Evolutionary conservation across 2,113 vertebrate species (phyloP), one percentile per base, ranked within the genome.

Genomic region (Zingel zingel): DNA sequence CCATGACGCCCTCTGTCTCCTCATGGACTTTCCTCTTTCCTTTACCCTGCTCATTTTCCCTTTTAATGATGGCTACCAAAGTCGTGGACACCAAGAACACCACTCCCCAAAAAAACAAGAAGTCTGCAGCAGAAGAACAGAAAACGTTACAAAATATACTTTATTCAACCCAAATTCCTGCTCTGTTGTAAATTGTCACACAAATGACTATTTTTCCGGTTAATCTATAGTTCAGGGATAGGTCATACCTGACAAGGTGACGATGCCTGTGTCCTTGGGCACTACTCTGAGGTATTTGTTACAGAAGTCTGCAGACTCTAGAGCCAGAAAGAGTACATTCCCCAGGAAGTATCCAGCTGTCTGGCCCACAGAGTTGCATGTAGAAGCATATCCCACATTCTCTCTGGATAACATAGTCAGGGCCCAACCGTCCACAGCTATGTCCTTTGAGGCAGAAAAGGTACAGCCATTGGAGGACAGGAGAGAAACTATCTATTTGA

Each of bases 361-460:
- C 87, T 99, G 98, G 16, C 98, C 98, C 84, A 99, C 98, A 0
- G 98, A 99, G 94, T 99, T 99, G 92, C 98, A 99, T 1, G 98
- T 99, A 19, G 98, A 99, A 1, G 98, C 98, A 5, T 99, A 99
- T 36, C 98, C 98, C 83, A 99, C 98, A 23, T 99, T 99, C 88
- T 99, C 96, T 68, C 96, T 93, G 45, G 98, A 99, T 58, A 99
- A 84, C 98, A 99, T 99, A 8, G 98, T 99, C 10, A 99, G 94
- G 11, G 98, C 98, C 98, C 98, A 99, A 76, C 98, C 98, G 6
- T 99, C 98, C 82, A 99, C 98, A 0, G 98, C 98, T 16, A 99
- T 96, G 92, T 99, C 98, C 95, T 94, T 30, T 11, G 16, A 75
- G 25, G 61, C 25, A 67, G 13, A 83, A 45, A 65, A 50, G 39